phyloP scores from a whole-genome alignment of 2,888 invertebrate species.

The Seira ritae region DNA sequence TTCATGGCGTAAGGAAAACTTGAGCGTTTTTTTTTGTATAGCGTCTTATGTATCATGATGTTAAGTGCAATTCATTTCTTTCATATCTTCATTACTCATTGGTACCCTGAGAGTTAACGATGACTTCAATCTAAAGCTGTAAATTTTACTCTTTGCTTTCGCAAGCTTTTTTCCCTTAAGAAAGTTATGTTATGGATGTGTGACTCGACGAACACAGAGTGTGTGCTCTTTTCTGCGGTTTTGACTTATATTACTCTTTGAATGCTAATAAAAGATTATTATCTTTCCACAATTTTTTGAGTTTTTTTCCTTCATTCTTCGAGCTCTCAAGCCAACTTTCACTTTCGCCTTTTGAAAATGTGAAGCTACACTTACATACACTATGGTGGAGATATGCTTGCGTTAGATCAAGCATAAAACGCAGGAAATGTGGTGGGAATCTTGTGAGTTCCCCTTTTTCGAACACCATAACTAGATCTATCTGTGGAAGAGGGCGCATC shows the following conservation, averaged over 20 bases:
- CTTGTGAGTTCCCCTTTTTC: neutral
- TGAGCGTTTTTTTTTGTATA: too few species aligned
- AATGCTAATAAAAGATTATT: slow-evolving; percentile 11
- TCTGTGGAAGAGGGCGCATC: too few species aligned
- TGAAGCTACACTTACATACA: too few species aligned
- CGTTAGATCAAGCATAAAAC: neutral
- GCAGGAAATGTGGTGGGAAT: neutral
- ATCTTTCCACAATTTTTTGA: slow-evolving; percentile 7
- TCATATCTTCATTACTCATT: slow-evolving; percentile 11
- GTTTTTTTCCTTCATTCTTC: neutral
- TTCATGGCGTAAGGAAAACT: too few species aligned
- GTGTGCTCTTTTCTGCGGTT: neutral
- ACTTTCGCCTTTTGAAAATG: neutral
- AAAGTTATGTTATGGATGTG: slow-evolving; percentile 2
- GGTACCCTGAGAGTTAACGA: neutral
- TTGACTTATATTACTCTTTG: slow-evolving; percentile 11
- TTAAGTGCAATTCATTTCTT: slow-evolving; percentile 2
- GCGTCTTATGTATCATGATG: neutral
- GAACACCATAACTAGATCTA: too few species aligned
- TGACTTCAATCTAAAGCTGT: slow-evolving; percentile 1
- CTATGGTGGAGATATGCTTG: neutral
- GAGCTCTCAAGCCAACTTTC: neutral
- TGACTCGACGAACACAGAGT: neutral
- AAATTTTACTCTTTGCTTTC: neutral
- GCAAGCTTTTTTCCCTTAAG: neutral